Base-by-base conservation (phyloP, 2,113 vertebrate genomes). In the Catharus minimus region DNA sequence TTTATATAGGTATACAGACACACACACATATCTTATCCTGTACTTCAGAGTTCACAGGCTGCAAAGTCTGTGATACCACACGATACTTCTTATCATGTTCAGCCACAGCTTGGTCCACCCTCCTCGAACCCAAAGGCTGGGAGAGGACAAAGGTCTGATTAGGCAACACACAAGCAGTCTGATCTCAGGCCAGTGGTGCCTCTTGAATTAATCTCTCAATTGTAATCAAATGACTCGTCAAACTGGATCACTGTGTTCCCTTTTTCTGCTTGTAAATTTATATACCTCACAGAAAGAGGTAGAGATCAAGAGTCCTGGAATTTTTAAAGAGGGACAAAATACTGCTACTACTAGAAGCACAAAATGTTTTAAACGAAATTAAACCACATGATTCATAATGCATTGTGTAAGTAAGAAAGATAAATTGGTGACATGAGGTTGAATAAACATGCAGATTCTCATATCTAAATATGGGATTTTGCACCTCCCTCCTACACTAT, bases 41-140 rank as follows among this genome's bases (percentile, higher is more conserved):
- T 26, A 27, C 9, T 46, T 76, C 15, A 17, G 43, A 64, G 9
- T 71, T 68, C n/a, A 47, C 18, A 14, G 2, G 12, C 32, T 62
- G 56, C 21, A 44, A 27, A 49, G 47, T 66, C 18, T 61, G 1
- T 46, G 46, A 32, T 23, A 13, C 12, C 4, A 30, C 1, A 1
- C 0, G 2, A 26, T 41, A 32, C 17, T 67, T 4, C 1, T 62
- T 30, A 55, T 8, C 4, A 30, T 85, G 21, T 5, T 93, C 27
- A 76, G 15, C 2, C 32, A 33, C 26, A 44, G 20, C 11, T 12
- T 1, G 0, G 3, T 60, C 19, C 12, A 7, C 32, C 13, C 27
- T 65, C 43, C 11, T 39, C 13, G 5, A 10, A 10, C 20, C 15
- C 13, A 57, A 61, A 65, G 15, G 9, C 32, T 82, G 11, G 20